A percentile compares a stretch with the other conserved stretches of the same genome.
phyloP scores from a whole-genome alignment of 1,140 invertebrate species.

The Sesamia nonagrioides region DNA sequence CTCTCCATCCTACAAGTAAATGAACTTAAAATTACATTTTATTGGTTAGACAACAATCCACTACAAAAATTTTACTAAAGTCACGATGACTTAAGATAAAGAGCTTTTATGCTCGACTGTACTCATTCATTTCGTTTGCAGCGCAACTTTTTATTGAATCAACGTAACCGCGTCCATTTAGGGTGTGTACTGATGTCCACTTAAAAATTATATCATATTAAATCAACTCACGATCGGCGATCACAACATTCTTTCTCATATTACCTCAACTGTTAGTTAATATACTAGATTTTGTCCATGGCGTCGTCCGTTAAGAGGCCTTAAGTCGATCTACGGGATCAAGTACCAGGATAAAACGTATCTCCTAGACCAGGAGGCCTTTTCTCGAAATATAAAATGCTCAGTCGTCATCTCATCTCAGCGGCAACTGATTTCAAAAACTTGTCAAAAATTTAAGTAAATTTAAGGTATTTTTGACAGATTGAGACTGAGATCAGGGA shows the following conservation, averaged over 20 bases:
- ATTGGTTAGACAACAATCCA: background rate
- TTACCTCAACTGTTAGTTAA: conserved; percentile 1
- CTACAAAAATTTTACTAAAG: background rate
- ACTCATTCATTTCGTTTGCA: conserved; percentile 14
- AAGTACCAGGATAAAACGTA: too few relatives aligned
- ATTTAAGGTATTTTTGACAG: too few relatives aligned
- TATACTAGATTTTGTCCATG: background rate
- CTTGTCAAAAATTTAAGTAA: too few relatives aligned
- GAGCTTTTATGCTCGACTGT: background rate
- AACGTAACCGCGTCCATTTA: conserved; percentile 39
- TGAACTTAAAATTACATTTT: background rate
- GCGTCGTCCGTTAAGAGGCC: too few relatives aligned
- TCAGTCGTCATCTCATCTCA: too few relatives aligned
- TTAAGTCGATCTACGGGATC: too few relatives aligned
- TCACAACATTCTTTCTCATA: conserved; percentile 41
- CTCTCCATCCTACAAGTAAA: background rate
- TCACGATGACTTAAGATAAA: background rate
- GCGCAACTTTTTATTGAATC: conserved; percentile 40
- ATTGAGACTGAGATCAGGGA: too few relatives aligned
- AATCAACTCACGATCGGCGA: conserved; percentile 29
- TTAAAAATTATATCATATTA: conserved; percentile 50
- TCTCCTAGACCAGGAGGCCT: too few relatives aligned
- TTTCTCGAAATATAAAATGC: too few relatives aligned
- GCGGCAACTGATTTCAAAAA: too few relatives aligned
- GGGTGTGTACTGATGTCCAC: conserved; percentile 36